Conservation (phyloP, 2,888 invertebrate species). For the Drosophila testacea region DNA sequence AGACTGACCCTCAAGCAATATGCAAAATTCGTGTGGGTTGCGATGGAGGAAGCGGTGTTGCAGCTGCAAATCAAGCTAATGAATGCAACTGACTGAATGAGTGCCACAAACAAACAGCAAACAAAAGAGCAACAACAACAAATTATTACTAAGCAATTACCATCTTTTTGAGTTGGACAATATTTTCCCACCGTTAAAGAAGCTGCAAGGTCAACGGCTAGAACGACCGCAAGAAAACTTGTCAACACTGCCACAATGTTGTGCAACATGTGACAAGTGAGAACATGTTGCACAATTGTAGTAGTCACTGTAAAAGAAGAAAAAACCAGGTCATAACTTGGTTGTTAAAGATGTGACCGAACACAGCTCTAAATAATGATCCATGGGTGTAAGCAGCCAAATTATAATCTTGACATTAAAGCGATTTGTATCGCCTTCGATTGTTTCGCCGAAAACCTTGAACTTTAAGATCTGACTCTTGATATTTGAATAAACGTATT, state of each 20-base stretch:
- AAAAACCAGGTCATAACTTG: constrained; percentile 46
- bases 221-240: constrained; percentile 50
- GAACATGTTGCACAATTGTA: constrained; percentile 21
- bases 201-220: constrained; percentile 65
- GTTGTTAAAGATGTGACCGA: constrained; percentile 37
- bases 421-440: constrained; percentile 43
- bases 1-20: constrained; percentile 14
- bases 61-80: constrained; percentile 64
- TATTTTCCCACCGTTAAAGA: constrained; percentile 66
- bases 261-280: constrained; percentile 47
- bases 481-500: constrained; percentile 22
- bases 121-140: constrained; percentile 14
- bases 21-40: constrained; percentile 30
- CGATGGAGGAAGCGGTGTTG: constrained; percentile 53
- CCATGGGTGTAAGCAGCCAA: constrained; percentile 44
- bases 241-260: constrained; percentile 61
- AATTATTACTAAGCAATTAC: constrained; percentile 62
- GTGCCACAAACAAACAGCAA: constrained; percentile 15
- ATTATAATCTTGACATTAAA: constrained; percentile 78
- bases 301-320: too few relatives aligned
- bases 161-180: constrained; percentile 15
- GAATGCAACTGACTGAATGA: constrained; percentile 17
- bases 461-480: constrained; percentile 48
- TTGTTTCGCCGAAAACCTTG: constrained; percentile 34
- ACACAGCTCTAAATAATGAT: constrained; percentile 17